A percentile compares a stretch with the other conserved stretches of the same genome.
Evolutionary conservation across 2,888 invertebrate genomes (phyloP).

Genomic region (Azorinus chamasolen): DNA sequence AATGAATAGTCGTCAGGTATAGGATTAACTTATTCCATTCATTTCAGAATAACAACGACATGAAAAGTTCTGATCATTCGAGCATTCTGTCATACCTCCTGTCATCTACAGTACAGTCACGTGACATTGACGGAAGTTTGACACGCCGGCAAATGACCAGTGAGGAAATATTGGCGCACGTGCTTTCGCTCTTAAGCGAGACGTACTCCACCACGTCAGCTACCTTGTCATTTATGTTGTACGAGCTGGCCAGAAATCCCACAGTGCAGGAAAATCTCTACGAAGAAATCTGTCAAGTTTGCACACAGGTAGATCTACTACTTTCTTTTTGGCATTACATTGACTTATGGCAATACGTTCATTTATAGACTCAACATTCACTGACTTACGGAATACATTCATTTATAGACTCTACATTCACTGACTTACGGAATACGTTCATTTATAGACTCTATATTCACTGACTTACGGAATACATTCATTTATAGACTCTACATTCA

Average conservation of each 20-base stretch:
- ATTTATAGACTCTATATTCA: too few relatives aligned
- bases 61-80: constrained; percentile 10
- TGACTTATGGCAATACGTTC: too few relatives aligned
- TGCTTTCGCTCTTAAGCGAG: constrained; percentile 47
- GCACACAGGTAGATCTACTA: constrained; percentile 26
- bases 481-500: too few relatives aligned
- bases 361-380: too few relatives aligned
- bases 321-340: not conserved
- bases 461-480: too few relatives aligned
- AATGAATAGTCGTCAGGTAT: too few relatives aligned
- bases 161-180: constrained; percentile 64
- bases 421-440: too few relatives aligned
- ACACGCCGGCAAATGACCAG: constrained; percentile 46
- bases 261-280: constrained; percentile 44
- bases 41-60: constrained; percentile 41
- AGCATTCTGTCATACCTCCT: constrained; percentile 57
- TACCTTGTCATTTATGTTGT: constrained; percentile 46
- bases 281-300: constrained; percentile 34
- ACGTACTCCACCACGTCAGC: constrained; percentile 38
- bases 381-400: too few relatives aligned
- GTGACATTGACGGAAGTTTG: constrained; percentile 59
- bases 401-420: too few relatives aligned
- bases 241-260: constrained; percentile 48
- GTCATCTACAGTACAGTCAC: constrained; percentile 26
- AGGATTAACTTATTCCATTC: too few relatives aligned